A percentile compares a stretch with the other conserved stretches of the same genome.
Conservation (phyloP, 2,113 vertebrate genomes). For the Opisthocomus hoazin region DNA sequence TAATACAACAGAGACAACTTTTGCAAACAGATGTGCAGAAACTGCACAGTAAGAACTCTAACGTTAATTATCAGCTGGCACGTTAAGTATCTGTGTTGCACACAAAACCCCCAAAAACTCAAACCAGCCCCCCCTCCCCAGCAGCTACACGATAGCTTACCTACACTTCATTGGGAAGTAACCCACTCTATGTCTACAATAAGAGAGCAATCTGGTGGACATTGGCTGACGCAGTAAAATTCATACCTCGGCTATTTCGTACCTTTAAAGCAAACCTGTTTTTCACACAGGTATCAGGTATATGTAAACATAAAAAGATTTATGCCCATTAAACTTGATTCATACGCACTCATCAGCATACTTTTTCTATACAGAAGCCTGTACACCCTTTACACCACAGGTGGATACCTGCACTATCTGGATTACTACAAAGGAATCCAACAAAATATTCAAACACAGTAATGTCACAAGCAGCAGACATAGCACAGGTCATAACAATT, state of each 20-base stretch:
- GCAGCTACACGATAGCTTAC: neutral
- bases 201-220: neutral
- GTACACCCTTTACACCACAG: fast-evolving
- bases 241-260: neutral
- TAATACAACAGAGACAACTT: neutral
- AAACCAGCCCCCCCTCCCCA: neutral
- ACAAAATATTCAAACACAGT: neutral
- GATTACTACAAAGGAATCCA: neutral
- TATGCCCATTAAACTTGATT: neutral
- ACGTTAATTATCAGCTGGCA: too few species aligned
- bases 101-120: neutral
- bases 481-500: neutral
- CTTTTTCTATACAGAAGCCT: neutral
- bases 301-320: neutral
- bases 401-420: neutral
- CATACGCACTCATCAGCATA: too few species aligned
- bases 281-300: neutral
- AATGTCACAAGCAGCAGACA: neutral
- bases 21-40: neutral
- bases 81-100: neutral
- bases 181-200: neutral
- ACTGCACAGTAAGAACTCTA: neutral
- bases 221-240: neutral
- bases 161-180: neutral
- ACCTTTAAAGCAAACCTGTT: neutral